A percentile compares a stretch with the other conserved stretches of the same genome.
Conservation (phyloP, 2,888 invertebrate species). For the Parascotia fuliginaria region DNA sequence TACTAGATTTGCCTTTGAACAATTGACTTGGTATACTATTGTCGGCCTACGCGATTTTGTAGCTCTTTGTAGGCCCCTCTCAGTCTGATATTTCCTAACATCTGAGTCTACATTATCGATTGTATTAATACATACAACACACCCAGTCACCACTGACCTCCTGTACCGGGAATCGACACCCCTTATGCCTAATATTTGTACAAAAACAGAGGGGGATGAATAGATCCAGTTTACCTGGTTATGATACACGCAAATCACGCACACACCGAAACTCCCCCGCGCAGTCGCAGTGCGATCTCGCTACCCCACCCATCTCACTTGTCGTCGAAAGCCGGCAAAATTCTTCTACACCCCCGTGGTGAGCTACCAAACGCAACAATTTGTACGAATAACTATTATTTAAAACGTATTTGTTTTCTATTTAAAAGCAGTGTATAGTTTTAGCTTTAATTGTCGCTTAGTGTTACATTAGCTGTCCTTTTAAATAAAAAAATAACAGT, state of each 20-base stretch:
- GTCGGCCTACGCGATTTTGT: slow-evolving; percentile 53
- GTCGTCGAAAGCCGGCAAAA: slow-evolving; percentile 77
- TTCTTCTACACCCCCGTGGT: slow-evolving; percentile 77
- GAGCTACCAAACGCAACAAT: slow-evolving; percentile 78
- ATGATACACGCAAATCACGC: slow-evolving; percentile 71
- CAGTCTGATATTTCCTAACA: slow-evolving; percentile 79
- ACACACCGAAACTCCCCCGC: slow-evolving; percentile 67
- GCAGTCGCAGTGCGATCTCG: slow-evolving; percentile 64
- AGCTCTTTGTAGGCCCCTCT: slow-evolving; percentile 63
- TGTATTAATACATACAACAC: slow-evolving; percentile 69
- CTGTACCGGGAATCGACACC: slow-evolving; percentile 53
- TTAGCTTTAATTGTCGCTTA: slow-evolving; percentile 60
- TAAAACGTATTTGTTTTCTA: slow-evolving; percentile 48
- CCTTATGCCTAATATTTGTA: slow-evolving; percentile 28
- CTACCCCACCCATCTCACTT: slow-evolving; percentile 79
- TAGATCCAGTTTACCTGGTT: slow-evolving; percentile 55
- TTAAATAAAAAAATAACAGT: slow-evolving; percentile 38
- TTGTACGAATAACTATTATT: slow-evolving; percentile 57
- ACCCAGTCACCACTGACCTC: slow-evolving; percentile 56
- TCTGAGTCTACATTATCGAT: slow-evolving; percentile 82
- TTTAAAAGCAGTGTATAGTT: slow-evolving; percentile 35
- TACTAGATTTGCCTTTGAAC: background rate
- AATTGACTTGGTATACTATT: slow-evolving; percentile 25
- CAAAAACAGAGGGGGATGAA: slow-evolving; percentile 49
- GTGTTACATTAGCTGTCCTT: slow-evolving; percentile 49